These are phyloP conservation scores for Lysiphlebus fabarum DNA, from an alignment of 1,140 invertebrate genomes.

Conservation along the genomic window DNA sequence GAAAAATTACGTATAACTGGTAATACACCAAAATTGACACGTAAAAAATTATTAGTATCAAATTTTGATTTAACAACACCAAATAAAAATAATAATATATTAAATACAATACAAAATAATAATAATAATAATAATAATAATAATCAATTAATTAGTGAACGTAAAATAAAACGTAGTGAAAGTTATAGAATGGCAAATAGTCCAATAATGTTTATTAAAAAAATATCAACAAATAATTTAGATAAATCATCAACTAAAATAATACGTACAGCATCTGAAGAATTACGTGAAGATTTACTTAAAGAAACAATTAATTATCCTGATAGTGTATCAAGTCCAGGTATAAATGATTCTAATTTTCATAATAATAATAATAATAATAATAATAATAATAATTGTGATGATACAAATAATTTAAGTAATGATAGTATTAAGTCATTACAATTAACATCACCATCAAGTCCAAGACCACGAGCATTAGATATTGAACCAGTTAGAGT, in stretches of 20 bases:
- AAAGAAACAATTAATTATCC: slow-evolving; percentile 70
- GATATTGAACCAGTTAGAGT: slow-evolving; percentile 50
- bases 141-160: slow-evolving; percentile 30
- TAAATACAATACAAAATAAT: slow-evolving; percentile 30
- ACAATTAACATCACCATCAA: slow-evolving; percentile 30
- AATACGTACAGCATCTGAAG: slow-evolving; percentile 52
- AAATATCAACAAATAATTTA: slow-evolving; percentile 34
- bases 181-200: slow-evolving; percentile 82
- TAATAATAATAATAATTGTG: neutral
- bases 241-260: slow-evolving; percentile 43
- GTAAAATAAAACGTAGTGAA: slow-evolving; percentile 74
- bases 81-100: neutral
- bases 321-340: slow-evolving; percentile 58
- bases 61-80: slow-evolving; percentile 36
- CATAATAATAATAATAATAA: slow-evolving; percentile 1
- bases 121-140: slow-evolving; percentile 17
- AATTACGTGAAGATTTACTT: slow-evolving; percentile 60
- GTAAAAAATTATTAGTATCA: slow-evolving; percentile 38
- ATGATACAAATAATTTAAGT: neutral
- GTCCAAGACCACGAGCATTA: slow-evolving; percentile 47
- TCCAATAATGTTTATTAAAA: slow-evolving; percentile 59
- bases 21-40: slow-evolving; percentile 44
- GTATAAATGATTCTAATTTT: slow-evolving; percentile 33
- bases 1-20: slow-evolving; percentile 34
- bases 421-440: no score